Percentiles rank a stretch among this genome's conserved stretches.
Conservation (phyloP, 2,797 vertebrate species). For the Hephaestus fuliginosus region DNA sequence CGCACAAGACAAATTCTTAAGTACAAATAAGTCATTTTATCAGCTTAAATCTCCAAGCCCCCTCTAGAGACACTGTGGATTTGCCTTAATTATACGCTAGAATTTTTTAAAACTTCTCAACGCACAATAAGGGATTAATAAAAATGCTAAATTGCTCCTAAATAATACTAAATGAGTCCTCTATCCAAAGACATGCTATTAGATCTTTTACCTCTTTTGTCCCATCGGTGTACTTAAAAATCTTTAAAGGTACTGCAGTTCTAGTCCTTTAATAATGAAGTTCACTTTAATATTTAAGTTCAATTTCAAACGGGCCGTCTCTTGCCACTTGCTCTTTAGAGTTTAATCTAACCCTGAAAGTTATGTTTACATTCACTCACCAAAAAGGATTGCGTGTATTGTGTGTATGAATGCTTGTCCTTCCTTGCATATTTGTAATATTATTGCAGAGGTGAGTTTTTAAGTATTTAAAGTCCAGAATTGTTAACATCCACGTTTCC, state of each 20-base stretch:
- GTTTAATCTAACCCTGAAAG: neutral
- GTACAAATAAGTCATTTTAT: constrained; percentile 51
- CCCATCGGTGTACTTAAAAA: constrained; percentile 29
- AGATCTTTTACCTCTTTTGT: constrained; percentile 19
- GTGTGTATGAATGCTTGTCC: neutral
- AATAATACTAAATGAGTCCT: constrained; percentile 37
- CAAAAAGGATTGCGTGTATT: neutral
- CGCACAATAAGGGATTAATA: constrained; percentile 56
- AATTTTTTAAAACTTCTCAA: constrained; percentile 24
- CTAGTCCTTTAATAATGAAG: constrained; percentile 27
- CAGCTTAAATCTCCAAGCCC: constrained; percentile 34
- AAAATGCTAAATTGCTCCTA: constrained; percentile 41
- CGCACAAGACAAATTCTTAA: constrained; percentile 25
- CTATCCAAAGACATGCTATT: constrained; percentile 37
- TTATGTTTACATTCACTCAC: neutral
- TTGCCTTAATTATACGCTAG: constrained; percentile 47
- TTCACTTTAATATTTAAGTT: constrained; percentile 27
- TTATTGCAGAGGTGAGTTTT: neutral
- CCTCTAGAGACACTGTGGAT: constrained; percentile 25
- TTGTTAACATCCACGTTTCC: neutral
- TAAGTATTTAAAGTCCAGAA: neutral
- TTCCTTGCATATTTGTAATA: neutral
- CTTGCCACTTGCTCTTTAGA: neutral
- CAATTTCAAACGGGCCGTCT: neutral
- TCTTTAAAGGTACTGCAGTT: constrained; percentile 18